Base-by-base conservation (phyloP, 2,888 invertebrate genomes). In the Apodemia mormo region DNA sequence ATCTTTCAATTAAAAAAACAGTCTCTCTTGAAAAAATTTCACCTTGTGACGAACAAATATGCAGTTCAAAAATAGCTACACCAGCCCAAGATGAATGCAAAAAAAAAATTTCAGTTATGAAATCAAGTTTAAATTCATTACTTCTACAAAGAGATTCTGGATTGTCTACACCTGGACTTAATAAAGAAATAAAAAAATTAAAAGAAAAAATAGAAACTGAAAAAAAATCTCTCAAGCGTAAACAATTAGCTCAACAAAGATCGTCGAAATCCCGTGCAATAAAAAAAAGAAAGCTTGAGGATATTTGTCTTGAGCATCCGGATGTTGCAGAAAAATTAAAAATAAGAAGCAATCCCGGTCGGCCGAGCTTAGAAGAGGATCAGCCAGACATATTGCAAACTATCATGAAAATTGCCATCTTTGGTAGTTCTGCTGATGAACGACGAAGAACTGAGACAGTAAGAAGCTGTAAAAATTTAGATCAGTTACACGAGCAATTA, bases 391-490 rank as follows among this genome's bases (percentile, higher is more conserved):
- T 54, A 54, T 54, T 54, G 54, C 54, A 54, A 54, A 54, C 54
- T 54, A 54, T 54, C 22, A 22, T 54, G 54, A 54, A 54, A 54
- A 54, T 54, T 54, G 54, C 54, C 54, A 54, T 54, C 22, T 54
- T 54, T 54, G 54, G 54, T 54, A 22, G 54, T 54, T 54, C 54
- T 54, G 54, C 54, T 54, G 54, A 54, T 54, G 54, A 22, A 54
- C 54, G 54, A 22, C 54, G 54, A 54, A 54, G 54, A 54, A 54
- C 54, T 54, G 54, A 54, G 54, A 54, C 22, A 54, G 54, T 54
- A 54, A 54, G 54, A 54, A 54, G 54, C 54, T 54, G 54, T 54
- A 54, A 54, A 54, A 54, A 54, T 54, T 54, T 54, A 54, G 54
- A n/a, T 54, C 54, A 54, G 54, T 54, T 54, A 54, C 22, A 54